phyloP scores from a whole-genome alignment of 2,797 vertebrate species.

The Vultur gryphus region DNA sequence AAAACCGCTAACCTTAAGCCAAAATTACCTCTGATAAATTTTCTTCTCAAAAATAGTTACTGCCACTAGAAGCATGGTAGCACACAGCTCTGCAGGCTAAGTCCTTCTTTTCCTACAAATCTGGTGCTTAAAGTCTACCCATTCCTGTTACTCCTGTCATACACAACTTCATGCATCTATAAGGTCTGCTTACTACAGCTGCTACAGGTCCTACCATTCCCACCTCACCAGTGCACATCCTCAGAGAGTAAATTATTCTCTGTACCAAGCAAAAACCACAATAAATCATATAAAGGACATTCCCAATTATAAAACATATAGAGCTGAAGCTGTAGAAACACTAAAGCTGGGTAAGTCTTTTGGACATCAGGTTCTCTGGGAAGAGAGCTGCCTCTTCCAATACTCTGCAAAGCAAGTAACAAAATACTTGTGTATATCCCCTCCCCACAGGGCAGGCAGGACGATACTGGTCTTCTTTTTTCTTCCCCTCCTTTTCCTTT shows the following conservation, averaged over 20 bases:
- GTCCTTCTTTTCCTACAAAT: neutral
- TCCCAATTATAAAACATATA: rapidly evolving
- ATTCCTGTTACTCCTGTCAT: neutral
- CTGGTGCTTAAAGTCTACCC: neutral
- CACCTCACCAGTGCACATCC: neutral
- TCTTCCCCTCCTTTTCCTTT: neutral
- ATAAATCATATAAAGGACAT: neutral
- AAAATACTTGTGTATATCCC: neutral
- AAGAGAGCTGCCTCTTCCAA: neutral
- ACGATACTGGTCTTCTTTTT: rapidly evolving
- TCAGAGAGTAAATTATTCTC: neutral
- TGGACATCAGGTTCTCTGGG: neutral
- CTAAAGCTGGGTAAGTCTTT: neutral
- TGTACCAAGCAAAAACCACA: neutral
- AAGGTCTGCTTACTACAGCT: neutral
- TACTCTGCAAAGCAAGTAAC: neutral
- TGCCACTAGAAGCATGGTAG: neutral
- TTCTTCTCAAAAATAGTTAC: neutral
- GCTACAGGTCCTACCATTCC: neutral
- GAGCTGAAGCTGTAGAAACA: neutral
- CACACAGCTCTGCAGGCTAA: neutral
- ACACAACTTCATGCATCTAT: neutral
- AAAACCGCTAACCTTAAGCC: neutral
- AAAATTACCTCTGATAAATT: neutral
- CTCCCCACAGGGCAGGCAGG: neutral